Evolutionary conservation across 2,797 vertebrate genomes (phyloP), one percentile per base, ranked within the genome.

Genomic region (Danionella dracula): DNA sequence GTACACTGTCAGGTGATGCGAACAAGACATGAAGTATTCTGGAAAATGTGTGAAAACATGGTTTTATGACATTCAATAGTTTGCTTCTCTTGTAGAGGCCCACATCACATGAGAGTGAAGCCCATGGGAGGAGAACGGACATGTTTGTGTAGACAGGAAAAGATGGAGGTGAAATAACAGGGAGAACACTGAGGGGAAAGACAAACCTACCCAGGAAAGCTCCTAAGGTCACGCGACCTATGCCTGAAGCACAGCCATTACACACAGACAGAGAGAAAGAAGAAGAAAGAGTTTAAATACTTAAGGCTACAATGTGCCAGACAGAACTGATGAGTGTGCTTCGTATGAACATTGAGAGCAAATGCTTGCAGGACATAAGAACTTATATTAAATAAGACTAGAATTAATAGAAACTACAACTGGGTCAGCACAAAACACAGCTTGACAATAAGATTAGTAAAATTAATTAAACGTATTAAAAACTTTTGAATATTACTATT

Each of bases 191-290:
- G 27, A 38, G 23, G 49, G 77, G 61, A 23, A 76, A 62, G 34
- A 72, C 78, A 81, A 63, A 93, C 93, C 83, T 94, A 95, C 93
- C 93, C 86, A 95, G 89, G 83, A 95, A 94, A 83, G 93, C 90
- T 91, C 93, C 92, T 74, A 93, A 88, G 73, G 93, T 94, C 71
- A 93, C 90, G 88, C 92, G 90, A 91, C 93, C 93, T 90, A 93
- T 88, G 80, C 93, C 93, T 93, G 90, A 68, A 50, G 44, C 65
- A 71, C 48, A 71, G 74, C 71, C 60, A 68, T 66, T 75, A 71
- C 78, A 76, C 65, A 53, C 5, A 76, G 51, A 48, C 19, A 74
- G 16, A 59, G 73, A 71, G 69, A 82, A 68, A 54, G 44, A 41
- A 50, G 10, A 7, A 55, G 64, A 69, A 51, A 55, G 34, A 40